These are phyloP conservation scores for Monomorium pharaonis DNA, from an alignment of 1,140 invertebrate genomes.

Conservation along the genomic window DNA sequence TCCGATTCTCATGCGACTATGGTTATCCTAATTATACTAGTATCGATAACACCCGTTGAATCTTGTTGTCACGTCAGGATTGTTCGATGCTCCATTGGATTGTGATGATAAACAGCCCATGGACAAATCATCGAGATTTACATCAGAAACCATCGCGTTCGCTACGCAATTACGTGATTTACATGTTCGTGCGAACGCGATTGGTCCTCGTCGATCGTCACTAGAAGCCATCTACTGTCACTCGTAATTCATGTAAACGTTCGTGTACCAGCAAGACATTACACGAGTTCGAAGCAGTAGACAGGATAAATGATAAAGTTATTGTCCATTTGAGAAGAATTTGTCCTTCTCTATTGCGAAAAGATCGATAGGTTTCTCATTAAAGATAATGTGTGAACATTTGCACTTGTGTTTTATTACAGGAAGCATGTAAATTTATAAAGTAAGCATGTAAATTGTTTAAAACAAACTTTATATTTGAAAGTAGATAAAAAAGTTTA, in stretches of 20 bases:
- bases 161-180: conserved; percentile 67
- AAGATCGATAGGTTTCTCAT: conserved; percentile 15
- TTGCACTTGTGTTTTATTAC: conserved; percentile 6
- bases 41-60: conserved; percentile 53
- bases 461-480: too few species aligned
- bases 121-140: conserved; percentile 73
- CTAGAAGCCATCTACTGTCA: conserved; percentile 1
- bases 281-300: conserved; percentile 2
- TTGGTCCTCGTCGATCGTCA: conserved; percentile 41
- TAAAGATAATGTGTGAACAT: conserved; percentile 3
- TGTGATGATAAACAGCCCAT: conserved; percentile 71
- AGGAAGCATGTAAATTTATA: background rate
- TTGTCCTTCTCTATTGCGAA: conserved; percentile 1
- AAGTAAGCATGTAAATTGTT: background rate
- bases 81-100: conserved; percentile 51
- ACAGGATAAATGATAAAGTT: conserved; percentile 30
- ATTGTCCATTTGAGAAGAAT: conserved; percentile 50
- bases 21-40: conserved; percentile 16
- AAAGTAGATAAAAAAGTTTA: background rate
- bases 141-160: conserved; percentile 62
- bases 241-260: conserved; percentile 49
- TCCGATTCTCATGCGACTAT: background rate
- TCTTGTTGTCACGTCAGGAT: conserved; percentile 59
- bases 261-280: conserved; percentile 18
- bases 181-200: conserved; percentile 56